Evolutionary conservation across 2,888 invertebrate genomes (phyloP).

Genomic region (Dasysyrphus albostriatus): DNA sequence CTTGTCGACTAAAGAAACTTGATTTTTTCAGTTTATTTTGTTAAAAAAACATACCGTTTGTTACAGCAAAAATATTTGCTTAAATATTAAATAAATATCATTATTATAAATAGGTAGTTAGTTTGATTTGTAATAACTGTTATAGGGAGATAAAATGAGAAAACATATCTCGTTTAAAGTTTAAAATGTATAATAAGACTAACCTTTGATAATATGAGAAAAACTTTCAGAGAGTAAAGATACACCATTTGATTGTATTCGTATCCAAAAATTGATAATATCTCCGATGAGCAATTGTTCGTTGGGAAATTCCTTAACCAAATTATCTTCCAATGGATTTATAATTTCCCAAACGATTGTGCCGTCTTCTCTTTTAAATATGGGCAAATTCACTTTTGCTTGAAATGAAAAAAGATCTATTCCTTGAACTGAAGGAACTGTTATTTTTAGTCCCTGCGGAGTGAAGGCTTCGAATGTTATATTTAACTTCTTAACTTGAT

Average conservation of each 20-base stretch:
- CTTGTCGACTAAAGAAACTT: no score
- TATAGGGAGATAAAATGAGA: no score
- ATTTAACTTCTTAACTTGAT: neutral
- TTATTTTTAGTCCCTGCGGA: slow-evolving; percentile 35
- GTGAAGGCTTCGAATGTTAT: slow-evolving; percentile 47
- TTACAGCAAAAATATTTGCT: no score
- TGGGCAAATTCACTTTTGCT: slow-evolving; percentile 45
- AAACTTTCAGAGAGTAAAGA: slow-evolving; percentile 42
- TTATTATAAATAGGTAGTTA: no score
- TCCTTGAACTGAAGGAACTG: slow-evolving; percentile 14
- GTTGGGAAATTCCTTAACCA: slow-evolving; percentile 38
- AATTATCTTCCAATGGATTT: slow-evolving; percentile 3
- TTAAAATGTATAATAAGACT: neutral
- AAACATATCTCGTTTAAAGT: neutral
- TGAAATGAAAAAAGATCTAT: slow-evolving; percentile 52
- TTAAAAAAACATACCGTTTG: no score
- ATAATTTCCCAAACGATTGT: slow-evolving; percentile 31
- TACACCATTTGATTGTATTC: slow-evolving; percentile 46
- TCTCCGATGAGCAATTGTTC: slow-evolving; percentile 48
- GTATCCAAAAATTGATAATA: slow-evolving; percentile 58
- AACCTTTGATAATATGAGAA: slow-evolving; percentile 51
- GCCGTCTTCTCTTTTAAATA: slow-evolving; percentile 36
- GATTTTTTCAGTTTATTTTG: no score
- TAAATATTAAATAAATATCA: no score
- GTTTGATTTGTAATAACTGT: no score